Evolutionary conservation across 2,888 invertebrate genomes (phyloP).

Genomic region (Linnaemya vulpina): DNA sequence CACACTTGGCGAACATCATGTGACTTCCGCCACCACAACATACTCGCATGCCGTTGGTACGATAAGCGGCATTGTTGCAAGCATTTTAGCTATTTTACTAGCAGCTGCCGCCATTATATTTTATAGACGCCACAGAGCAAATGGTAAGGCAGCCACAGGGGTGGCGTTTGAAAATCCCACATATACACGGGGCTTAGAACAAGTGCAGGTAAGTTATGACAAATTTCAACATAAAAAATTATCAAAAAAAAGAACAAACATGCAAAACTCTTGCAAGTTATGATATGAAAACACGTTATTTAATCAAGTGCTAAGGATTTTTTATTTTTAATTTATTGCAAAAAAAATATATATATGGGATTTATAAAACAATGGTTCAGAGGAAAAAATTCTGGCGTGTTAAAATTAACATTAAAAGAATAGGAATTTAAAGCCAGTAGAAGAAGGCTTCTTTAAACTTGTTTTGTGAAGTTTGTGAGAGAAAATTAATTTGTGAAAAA

Average conservation of each 20-base stretch:
- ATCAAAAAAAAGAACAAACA: slow-evolving; percentile 11
- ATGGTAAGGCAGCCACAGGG: slow-evolving; percentile 84
- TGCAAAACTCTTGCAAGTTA: slow-evolving; percentile 7
- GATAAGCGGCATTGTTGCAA: slow-evolving; percentile 82
- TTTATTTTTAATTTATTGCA: background rate
- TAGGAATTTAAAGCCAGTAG: too few species aligned
- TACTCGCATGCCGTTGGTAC: slow-evolving; percentile 82
- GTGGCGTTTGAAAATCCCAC: slow-evolving; percentile 94
- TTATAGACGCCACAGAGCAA: slow-evolving; percentile 81
- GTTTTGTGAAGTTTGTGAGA: too few species aligned
- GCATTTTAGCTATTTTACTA: slow-evolving; percentile 81
- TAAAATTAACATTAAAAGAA: too few species aligned
- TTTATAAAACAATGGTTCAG: slow-evolving; percentile 15
- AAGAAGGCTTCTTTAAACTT: too few species aligned
- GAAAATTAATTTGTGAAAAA: too few species aligned
- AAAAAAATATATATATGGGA: background rate
- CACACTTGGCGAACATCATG: slow-evolving; percentile 89
- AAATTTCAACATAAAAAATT: slow-evolving; percentile 7
- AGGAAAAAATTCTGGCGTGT: background rate
- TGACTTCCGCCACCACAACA: slow-evolving; percentile 86
- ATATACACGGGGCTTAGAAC: slow-evolving; percentile 90
- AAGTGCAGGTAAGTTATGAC: slow-evolving; percentile 86
- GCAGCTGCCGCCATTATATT: slow-evolving; percentile 82
- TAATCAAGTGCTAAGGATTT: background rate
- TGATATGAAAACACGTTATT: slow-evolving; percentile 17